Evolutionary conservation across 2,113 vertebrate species (phyloP).

Genomic region (Vulpes lagopus): DNA sequence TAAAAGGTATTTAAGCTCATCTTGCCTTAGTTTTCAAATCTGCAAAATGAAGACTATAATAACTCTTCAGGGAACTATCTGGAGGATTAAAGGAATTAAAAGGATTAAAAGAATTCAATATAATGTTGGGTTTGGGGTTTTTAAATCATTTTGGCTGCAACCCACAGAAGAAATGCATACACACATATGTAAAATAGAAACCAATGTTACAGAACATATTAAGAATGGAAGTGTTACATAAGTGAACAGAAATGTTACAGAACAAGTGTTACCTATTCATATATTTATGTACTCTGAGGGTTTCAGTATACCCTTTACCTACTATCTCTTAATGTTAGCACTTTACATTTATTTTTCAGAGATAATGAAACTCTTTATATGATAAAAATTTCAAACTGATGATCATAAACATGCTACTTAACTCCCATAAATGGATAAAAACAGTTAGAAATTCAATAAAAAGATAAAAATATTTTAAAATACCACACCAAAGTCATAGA

Average conservation of each 20-base stretch:
- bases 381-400: not conserved
- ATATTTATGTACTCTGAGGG: not conserved
- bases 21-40: not conserved
- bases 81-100: not conserved
- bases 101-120: not conserved
- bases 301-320: not conserved
- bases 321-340: not conserved
- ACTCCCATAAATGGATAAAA: not conserved
- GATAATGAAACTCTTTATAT: not conserved
- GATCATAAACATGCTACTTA: not conserved
- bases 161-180: not conserved
- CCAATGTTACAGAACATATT: not conserved
- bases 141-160: not conserved
- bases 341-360: not conserved
- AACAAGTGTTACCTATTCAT: not conserved
- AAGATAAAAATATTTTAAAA: not conserved
- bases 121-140: not conserved
- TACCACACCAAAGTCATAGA: not conserved
- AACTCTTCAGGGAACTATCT: not conserved
- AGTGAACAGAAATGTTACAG: too few species aligned
- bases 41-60: not conserved
- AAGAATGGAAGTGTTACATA: too few species aligned
- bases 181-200: not conserved
- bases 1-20: not conserved
- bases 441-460: not conserved